Conservation (phyloP, 2,888 invertebrate species). For the Ophion ventricosus region DNA sequence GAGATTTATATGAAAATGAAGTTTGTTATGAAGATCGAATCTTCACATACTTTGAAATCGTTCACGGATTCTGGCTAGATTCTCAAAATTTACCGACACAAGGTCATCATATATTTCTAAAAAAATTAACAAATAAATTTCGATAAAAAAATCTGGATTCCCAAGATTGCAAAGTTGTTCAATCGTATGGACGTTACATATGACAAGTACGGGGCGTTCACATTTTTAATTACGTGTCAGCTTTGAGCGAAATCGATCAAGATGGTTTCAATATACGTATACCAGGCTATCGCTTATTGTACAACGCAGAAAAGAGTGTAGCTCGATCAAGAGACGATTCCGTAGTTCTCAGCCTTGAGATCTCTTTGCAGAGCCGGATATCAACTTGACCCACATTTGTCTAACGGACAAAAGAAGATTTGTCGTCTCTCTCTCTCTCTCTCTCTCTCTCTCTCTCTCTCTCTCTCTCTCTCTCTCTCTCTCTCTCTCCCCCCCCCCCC, state of each 20-base stretch:
- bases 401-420: conserved; percentile 66
- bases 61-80: neutral
- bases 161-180: neutral
- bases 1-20: no score
- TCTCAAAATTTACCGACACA: neutral
- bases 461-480: conserved; percentile 2
- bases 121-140: neutral
- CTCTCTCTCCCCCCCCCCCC: neutral
- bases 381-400: conserved; percentile 77
- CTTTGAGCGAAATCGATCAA: neutral
- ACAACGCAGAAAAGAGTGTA: conserved; percentile 22
- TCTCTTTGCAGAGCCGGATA: conserved; percentile 74
- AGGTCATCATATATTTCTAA: neutral
- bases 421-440: conserved; percentile 37
- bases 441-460: neutral
- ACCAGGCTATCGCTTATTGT: conserved; percentile 2
- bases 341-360: conserved; percentile 38
- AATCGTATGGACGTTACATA: neutral
- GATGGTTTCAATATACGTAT: neutral
- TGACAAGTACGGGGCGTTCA: neutral
- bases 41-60: neutral
- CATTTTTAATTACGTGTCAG: neutral
- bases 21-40: no score
- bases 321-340: conserved; percentile 47
- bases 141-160: neutral